These are phyloP conservation scores for Morone saxatilis DNA, from an alignment of 2,113 vertebrate genomes.

Conservation along the genomic window DNA sequence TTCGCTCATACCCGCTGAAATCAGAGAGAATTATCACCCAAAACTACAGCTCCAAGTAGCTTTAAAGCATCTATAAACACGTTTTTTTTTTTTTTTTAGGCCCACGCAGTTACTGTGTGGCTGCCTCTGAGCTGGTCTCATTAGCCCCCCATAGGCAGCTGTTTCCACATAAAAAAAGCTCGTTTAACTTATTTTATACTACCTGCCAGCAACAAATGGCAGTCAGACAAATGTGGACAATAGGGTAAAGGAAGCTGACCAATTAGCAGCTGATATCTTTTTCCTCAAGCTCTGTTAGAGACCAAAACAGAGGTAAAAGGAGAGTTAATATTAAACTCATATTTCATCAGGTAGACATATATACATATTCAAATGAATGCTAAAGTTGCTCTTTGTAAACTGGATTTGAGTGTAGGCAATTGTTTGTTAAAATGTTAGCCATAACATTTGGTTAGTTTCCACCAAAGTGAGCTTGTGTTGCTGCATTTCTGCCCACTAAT, in stretches of 20 bases:
- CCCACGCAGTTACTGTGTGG: constrained; percentile 1
- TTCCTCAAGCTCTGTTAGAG: background rate
- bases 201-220: constrained; percentile 1
- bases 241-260: background rate
- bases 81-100: constrained; percentile 3
- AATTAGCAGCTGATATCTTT: background rate
- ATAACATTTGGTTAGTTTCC: no score
- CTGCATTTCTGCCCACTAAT: background rate
- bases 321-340: background rate
- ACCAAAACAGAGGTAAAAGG: background rate
- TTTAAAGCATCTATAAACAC: background rate
- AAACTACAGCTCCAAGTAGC: background rate
- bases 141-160: constrained; percentile 6
- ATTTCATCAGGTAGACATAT: background rate
- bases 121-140: constrained; percentile 10
- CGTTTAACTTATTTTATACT: background rate
- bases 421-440: background rate
- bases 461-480: background rate
- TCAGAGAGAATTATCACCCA: background rate
- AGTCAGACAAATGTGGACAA: background rate
- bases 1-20: background rate
- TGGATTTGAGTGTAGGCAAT: background rate
- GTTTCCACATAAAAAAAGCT: constrained; percentile 3
- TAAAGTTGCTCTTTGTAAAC: background rate
- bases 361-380: background rate